Conservation (phyloP, 2,113 vertebrate species). For the Panthera leo region DNA sequence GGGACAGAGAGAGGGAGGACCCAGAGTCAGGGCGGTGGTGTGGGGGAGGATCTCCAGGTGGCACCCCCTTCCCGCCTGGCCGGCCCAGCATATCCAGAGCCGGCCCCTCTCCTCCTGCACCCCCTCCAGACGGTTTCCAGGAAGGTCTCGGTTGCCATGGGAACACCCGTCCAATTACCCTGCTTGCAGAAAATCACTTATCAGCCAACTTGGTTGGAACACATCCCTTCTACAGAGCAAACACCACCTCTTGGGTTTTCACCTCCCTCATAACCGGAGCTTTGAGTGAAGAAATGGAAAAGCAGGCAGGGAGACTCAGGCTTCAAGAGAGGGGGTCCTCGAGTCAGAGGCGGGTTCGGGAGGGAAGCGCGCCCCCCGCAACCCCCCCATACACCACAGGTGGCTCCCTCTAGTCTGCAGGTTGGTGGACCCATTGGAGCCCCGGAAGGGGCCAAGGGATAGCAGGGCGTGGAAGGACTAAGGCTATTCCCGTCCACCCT, state of each 20-base stretch:
- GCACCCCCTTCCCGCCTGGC: neutral
- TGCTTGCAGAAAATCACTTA: slow-evolving; percentile 46
- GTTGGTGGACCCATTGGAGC: neutral
- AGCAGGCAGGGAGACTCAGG: neutral
- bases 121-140: neutral
- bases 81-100: neutral
- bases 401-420: accelerated
- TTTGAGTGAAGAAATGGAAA: neutral
- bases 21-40: accelerated
- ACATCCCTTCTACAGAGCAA: neutral
- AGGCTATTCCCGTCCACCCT: accelerated
- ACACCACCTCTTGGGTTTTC: neutral
- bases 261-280: neutral
- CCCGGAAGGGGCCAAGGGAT: accelerated
- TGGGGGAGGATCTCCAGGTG: neutral
- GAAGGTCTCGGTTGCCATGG: slow-evolving; percentile 67
- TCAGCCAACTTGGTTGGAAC: slow-evolving; percentile 55
- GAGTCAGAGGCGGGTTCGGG: neutral
- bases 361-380: neutral
- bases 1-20: neutral
- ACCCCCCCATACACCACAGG: neutral
- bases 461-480: accelerated
- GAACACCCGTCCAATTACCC: slow-evolving; percentile 55
- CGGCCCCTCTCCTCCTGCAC: neutral
- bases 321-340: accelerated